A percentile compares a stretch with the other conserved stretches of the same genome.
Evolutionary conservation across 2,797 vertebrate species (phyloP).

Genomic region (Lepus townsendii): DNA sequence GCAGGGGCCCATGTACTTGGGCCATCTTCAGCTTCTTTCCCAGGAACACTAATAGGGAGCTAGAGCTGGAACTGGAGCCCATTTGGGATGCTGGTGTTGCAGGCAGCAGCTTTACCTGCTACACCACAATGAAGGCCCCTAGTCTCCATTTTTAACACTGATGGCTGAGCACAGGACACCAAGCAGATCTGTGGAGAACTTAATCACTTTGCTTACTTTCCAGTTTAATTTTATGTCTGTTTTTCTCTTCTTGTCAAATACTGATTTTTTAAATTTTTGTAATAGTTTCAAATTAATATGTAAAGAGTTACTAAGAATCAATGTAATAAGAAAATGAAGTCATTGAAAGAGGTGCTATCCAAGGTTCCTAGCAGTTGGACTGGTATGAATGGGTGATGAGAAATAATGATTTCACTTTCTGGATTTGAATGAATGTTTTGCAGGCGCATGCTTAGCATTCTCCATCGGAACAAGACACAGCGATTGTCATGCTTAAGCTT

Average conservation of each 20-base stretch:
- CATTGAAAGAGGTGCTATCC: neutral
- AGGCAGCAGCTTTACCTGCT: no score
- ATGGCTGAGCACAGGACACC: neutral
- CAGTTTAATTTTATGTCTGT: neutral
- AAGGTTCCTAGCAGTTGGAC: neutral
- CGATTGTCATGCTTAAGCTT: rapidly evolving
- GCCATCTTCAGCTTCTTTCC: no score
- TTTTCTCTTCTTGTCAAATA: neutral
- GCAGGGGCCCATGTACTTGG: no score
- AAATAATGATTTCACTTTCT: neutral
- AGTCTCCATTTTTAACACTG: neutral
- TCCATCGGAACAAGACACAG: rapidly evolving
- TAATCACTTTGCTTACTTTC: neutral
- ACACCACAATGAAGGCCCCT: no score
- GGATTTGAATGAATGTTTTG: neutral
- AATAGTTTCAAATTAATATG: neutral
- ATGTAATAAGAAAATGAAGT: neutral
- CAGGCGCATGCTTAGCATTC: rapidly evolving
- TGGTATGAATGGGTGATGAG: rapidly evolving
- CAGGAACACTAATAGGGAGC: no score
- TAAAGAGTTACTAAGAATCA: neutral
- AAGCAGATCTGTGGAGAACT: neutral
- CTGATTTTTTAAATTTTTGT: neutral
- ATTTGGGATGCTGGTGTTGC: no score
- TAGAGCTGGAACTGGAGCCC: no score